phyloP scores from a whole-genome alignment of 2,888 invertebrate genomes.

The Caenorhabditis auriculariae region DNA sequence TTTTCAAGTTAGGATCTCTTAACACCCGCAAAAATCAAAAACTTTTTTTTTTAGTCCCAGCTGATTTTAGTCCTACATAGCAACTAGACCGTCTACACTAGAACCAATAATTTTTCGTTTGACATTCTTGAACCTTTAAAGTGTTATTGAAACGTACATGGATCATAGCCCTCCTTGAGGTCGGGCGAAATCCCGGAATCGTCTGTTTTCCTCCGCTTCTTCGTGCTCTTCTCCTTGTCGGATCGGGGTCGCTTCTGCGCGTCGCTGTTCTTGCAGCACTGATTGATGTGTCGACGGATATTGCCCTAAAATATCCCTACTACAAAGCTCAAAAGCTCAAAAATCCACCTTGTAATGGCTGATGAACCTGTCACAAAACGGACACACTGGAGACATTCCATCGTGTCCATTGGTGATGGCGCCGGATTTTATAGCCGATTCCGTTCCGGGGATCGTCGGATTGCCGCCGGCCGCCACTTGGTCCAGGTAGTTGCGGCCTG shows the following conservation, averaged over 20 bases:
- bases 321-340: neutral
- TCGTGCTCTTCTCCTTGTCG: conserved; percentile 11
- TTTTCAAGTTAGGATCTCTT: too few species aligned
- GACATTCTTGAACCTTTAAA: neutral
- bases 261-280: conserved; percentile 43
- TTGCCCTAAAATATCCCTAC: conserved; percentile 34
- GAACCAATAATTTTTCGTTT: too few species aligned
- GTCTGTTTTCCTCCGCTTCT: conserved; percentile 5
- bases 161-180: neutral
- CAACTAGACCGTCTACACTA: too few species aligned
- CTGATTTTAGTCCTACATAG: too few species aligned
- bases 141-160: neutral
- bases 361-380: conserved; percentile 57
- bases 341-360: conserved; percentile 53
- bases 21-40: too few species aligned
- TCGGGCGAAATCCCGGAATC: neutral
- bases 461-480: conserved; percentile 35
- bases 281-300: conserved; percentile 53
- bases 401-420: conserved; percentile 42
- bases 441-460: conserved; percentile 35
- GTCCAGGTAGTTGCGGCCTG: conserved; percentile 55
- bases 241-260: conserved; percentile 19
- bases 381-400: conserved; percentile 57
- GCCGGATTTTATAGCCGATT: conserved; percentile 35
- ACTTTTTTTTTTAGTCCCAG: too few species aligned